These are phyloP conservation scores for Doris montereyensis DNA, from an alignment of 2,888 invertebrate species.

Conservation along the genomic window DNA sequence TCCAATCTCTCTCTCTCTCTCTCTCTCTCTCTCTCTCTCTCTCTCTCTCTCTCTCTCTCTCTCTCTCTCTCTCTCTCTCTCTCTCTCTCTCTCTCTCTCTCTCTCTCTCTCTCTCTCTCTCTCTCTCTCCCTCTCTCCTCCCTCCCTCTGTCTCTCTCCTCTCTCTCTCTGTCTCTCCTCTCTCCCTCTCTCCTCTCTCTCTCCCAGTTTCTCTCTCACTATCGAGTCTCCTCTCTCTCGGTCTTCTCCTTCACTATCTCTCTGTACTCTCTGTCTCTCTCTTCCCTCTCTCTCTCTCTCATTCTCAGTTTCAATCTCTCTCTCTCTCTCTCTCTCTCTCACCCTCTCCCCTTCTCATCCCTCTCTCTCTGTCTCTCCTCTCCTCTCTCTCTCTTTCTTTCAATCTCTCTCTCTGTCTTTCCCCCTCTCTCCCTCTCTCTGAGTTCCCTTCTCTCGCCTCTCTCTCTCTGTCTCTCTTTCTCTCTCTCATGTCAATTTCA, in stretches of 20 bases:
- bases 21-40: conserved; percentile 28
- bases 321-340: neutral
- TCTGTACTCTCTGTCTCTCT: neutral
- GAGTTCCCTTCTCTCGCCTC: neutral
- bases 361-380: neutral
- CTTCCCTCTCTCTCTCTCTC: no score
- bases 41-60: conserved; percentile 33
- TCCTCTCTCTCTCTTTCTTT: neutral
- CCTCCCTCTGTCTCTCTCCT: neutral
- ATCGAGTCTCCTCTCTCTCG: neutral
- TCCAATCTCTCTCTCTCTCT: neutral
- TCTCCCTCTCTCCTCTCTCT: conserved; percentile 30
- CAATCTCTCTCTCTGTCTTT: neutral
- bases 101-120: conserved; percentile 29
- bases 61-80: conserved; percentile 10
- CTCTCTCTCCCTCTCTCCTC: conserved; percentile 11
- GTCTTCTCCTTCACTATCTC: neutral
- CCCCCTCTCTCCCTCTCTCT: neutral
- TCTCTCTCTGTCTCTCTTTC: neutral
- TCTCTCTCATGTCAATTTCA: neutral
- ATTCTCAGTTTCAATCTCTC: neutral
- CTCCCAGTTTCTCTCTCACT: neutral
- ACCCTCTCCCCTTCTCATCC: neutral
- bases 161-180: conserved; percentile 14
- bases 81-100: neutral